A percentile compares a stretch with the other conserved stretches of the same genome.
These are phyloP conservation scores for Corythornis madagascariensis DNA, from an alignment of 2,113 vertebrate species.

Conservation along the genomic window DNA sequence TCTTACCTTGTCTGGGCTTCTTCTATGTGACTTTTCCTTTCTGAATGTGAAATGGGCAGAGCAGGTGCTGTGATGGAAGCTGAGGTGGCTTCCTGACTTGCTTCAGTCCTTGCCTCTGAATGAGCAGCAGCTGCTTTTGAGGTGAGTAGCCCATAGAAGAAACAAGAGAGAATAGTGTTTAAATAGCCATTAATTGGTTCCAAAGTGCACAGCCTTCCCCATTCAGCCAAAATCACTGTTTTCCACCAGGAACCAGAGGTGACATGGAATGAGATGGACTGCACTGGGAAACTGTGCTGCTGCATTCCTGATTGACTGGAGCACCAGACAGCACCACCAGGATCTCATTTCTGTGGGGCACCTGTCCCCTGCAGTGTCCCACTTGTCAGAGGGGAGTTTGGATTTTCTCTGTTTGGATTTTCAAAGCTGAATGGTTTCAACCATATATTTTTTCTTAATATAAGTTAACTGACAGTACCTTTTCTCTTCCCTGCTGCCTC, in stretches of 20 bases:
- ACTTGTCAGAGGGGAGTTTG: background rate
- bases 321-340: background rate
- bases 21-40: background rate
- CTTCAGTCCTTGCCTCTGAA: background rate
- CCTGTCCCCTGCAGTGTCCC: background rate
- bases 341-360: background rate
- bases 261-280: background rate
- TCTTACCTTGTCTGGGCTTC: background rate
- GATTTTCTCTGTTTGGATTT: background rate
- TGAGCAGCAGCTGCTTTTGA: conserved; percentile 8
- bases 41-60: background rate
- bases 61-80: background rate
- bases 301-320: background rate
- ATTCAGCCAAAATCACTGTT: background rate
- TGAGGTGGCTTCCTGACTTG: background rate
- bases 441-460: background rate
- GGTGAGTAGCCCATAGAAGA: conserved; percentile 21
- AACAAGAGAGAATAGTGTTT: background rate
- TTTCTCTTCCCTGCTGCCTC: background rate
- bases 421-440: background rate
- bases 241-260: background rate
- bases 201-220: background rate
- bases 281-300: background rate
- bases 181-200: background rate
- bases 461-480: background rate